Conservation (phyloP, 2,113 vertebrate genomes). For the Phylloscopus whistleri region DNA sequence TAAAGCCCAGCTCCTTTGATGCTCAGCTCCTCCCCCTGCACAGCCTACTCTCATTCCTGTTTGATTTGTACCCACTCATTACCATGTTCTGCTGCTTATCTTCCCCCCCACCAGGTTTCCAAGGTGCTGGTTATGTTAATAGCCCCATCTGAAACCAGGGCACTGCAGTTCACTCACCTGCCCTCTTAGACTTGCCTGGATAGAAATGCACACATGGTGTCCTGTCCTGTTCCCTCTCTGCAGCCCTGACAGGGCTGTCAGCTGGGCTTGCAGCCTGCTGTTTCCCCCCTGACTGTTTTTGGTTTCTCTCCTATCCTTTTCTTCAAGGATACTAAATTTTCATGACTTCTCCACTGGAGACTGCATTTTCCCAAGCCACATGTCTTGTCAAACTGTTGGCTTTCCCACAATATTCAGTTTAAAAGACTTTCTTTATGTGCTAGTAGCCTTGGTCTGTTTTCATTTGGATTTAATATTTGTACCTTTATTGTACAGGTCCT, state of each 20-base stretch:
- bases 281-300: not conserved
- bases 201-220: not conserved
- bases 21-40: not conserved
- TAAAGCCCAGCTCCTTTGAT: not conserved
- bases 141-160: slow-evolving; percentile 7
- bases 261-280: not conserved
- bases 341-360: not conserved
- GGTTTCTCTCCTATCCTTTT: slow-evolving; percentile 16
- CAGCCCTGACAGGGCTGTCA: not conserved
- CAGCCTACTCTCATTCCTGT: slow-evolving; percentile 26
- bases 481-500: not conserved
- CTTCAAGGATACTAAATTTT: slow-evolving; percentile 4
- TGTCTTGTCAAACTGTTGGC: not conserved
- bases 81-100: slow-evolving; percentile 7
- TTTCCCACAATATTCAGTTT: not conserved
- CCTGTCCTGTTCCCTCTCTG: not conserved
- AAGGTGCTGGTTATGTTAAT: slow-evolving; percentile 7
- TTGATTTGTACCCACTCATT: not conserved
- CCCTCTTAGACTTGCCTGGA: not conserved
- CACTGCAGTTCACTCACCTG: not conserved
- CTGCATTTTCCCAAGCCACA: not conserved
- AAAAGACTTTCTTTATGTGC: not conserved
- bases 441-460: not conserved
- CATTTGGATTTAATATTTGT: not conserved
- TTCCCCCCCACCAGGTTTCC: not conserved